Conservation (phyloP, 2,113 vertebrate species). For the Probosciger aterrimus region DNA sequence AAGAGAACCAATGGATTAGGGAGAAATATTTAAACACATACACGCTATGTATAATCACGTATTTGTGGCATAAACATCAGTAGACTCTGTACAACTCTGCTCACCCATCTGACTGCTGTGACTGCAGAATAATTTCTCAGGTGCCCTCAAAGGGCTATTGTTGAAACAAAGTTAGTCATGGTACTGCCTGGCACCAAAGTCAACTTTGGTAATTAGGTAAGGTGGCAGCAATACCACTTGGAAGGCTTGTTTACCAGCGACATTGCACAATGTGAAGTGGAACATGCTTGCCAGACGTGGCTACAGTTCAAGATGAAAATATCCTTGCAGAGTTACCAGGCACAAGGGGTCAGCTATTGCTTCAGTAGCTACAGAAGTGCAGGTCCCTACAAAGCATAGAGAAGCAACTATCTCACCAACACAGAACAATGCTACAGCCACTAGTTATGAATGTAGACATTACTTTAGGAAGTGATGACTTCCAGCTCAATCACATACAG, state of each 20-base stretch:
- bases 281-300: background rate
- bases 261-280: slow-evolving; percentile 18
- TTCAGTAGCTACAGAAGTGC: background rate
- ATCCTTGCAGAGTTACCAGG: background rate
- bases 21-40: background rate
- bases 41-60: background rate
- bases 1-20: background rate
- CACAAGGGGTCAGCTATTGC: accelerated
- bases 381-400: background rate
- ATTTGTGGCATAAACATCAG: background rate
- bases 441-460: background rate
- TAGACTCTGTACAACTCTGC: background rate
- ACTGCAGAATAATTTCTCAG: slow-evolving; percentile 51
- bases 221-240: slow-evolving; percentile 10
- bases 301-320: background rate
- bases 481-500: background rate
- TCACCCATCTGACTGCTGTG: slow-evolving; percentile 10
- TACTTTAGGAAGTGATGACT: background rate
- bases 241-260: background rate
- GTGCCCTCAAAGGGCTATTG: slow-evolving; percentile 55
- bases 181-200: slow-evolving; percentile 38
- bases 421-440: background rate
- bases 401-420: background rate
- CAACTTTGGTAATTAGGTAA: slow-evolving; percentile 25
- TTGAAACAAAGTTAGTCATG: slow-evolving; percentile 34